phyloP scores from a whole-genome alignment of 1,140 invertebrate species.

The Tetramorium simillimum region DNA sequence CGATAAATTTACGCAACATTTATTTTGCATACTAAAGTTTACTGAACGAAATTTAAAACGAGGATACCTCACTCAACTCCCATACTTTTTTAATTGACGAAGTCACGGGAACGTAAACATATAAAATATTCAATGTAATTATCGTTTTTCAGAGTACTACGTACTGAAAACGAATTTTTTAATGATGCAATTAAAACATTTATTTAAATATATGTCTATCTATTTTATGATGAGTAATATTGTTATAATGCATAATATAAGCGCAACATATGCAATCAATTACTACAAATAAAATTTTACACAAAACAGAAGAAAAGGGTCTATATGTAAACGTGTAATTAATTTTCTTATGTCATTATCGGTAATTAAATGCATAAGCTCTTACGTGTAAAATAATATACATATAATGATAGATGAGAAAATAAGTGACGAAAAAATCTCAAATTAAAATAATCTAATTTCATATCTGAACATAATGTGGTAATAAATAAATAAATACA shows the following conservation, averaged over 20 bases:
- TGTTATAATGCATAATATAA: not conserved
- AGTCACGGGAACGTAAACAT: constrained; percentile 1
- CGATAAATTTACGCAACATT: constrained; percentile 16
- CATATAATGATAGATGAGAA: not conserved
- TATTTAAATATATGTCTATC: not conserved
- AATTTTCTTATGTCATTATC: not conserved
- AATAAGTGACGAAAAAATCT: not conserved
- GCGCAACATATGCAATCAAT: not conserved
- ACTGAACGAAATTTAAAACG: constrained; percentile 2
- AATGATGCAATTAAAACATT: constrained; percentile 14
- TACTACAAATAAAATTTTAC: not conserved
- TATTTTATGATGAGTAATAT: not conserved
- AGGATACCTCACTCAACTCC: not conserved
- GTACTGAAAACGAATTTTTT: not conserved
- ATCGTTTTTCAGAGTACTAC: not conserved
- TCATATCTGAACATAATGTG: not conserved
- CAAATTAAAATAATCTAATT: not conserved
- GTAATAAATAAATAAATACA: not conserved
- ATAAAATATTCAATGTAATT: constrained; percentile 38
- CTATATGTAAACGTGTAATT: not conserved
- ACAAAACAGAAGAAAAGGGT: not conserved
- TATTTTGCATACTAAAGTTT: constrained; percentile 12
- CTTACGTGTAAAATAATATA: not conserved
- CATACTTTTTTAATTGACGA: constrained; percentile 39
- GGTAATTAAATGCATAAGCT: not conserved